phyloP scores from a whole-genome alignment of 2,113 vertebrate species.

The Balaenoptera acutorostrata region DNA sequence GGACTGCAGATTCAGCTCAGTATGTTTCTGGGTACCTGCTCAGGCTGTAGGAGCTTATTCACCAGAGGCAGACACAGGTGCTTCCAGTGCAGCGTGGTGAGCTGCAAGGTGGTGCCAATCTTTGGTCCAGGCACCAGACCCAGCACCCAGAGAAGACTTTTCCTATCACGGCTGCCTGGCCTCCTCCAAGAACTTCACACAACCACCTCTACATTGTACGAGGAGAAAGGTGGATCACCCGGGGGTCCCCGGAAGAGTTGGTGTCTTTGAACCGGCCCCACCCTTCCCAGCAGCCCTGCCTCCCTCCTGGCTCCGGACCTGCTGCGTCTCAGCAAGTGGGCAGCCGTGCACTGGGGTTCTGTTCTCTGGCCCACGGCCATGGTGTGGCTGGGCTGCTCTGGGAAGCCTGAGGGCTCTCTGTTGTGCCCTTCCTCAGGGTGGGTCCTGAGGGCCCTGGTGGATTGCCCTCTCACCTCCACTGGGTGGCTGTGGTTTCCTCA shows the following conservation, averaged over 20 bases:
- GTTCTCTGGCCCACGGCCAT: not conserved
- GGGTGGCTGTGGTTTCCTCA: slow-evolving; percentile 41
- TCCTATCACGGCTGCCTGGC: not conserved
- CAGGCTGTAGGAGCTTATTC: not conserved
- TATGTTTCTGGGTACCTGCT: not conserved
- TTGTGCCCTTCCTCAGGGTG: not conserved
- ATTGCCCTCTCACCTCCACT: not conserved
- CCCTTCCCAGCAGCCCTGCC: not conserved
- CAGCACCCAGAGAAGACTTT: not conserved
- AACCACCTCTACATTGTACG: rapidly evolving
- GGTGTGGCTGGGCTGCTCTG: rapidly evolving
- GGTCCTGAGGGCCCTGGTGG: not conserved
- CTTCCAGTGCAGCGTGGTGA: not conserved
- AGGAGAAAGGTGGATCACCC: not conserved
- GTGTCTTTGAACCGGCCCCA: not conserved
- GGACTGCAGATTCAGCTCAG: not conserved
- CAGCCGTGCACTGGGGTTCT: rapidly evolving
- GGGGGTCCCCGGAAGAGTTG: not conserved
- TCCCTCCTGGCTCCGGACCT: not conserved
- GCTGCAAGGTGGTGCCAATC: too few species aligned
- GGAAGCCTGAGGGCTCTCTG: not conserved
- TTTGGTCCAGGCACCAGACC: not conserved
- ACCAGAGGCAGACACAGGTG: not conserved
- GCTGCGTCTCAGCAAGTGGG: not conserved
- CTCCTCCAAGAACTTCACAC: not conserved